phyloP scores from a whole-genome alignment of 2,797 vertebrate species.

The Coranthus polyacanthus region DNA sequence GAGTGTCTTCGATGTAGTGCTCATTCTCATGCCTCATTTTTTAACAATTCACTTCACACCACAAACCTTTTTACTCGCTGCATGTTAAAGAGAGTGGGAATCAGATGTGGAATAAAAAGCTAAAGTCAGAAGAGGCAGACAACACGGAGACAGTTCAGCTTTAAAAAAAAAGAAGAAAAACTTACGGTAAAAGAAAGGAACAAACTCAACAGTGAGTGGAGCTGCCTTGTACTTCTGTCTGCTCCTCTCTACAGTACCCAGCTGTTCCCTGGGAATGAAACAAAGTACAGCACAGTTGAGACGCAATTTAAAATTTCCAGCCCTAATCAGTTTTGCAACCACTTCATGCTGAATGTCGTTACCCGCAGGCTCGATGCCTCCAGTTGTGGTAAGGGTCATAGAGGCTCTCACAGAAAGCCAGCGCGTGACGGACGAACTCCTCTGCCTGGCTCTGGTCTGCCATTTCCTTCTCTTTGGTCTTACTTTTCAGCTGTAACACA shows the following conservation, averaged over 20 bases:
- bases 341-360: constrained; percentile 19
- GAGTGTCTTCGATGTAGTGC: too few species aligned
- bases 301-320: not conserved
- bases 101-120: too few species aligned
- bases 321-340: not conserved
- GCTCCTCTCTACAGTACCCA: constrained; percentile 92
- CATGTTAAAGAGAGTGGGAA: too few species aligned
- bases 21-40: too few species aligned
- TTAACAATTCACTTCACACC: too few species aligned
- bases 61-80: too few species aligned
- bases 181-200: constrained; percentile 99
- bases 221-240: constrained; percentile 98
- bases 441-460: constrained; percentile 94
- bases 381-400: constrained; percentile 98
- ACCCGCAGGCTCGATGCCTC: constrained; percentile 94
- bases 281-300: not conserved
- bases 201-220: constrained; percentile 95
- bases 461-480: constrained; percentile 98
- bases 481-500: constrained; percentile 92
- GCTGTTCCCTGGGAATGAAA: constrained; percentile 83
- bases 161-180: constrained; percentile 38
- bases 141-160: not conserved
- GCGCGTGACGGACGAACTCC: constrained; percentile 95
- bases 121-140: not conserved
- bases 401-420: constrained; percentile 97